Base-by-base conservation (phyloP, 2,797 vertebrate genomes). In the Merluccius polli region DNA sequence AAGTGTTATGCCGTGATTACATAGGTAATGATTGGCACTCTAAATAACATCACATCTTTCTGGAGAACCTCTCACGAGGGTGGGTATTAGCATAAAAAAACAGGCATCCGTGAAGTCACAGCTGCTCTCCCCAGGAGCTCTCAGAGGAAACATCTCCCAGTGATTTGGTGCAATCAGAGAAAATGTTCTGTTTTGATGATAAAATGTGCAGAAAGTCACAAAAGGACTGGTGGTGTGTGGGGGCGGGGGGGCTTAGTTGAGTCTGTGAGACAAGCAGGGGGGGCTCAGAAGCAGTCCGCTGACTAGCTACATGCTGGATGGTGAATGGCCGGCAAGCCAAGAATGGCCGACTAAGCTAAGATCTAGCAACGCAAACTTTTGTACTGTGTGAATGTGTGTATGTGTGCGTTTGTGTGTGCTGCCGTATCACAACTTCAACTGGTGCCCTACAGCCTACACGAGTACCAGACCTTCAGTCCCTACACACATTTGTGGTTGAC, bases 1-100 rank as follows among this genome's bases (percentile, higher is more conserved):
- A 86, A 80, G 63, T 79, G 78, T 83, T 78, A 85, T 78, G 80
- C 80, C 0, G 31, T 89, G 89, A 93, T 92, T 90, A 89, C 73
- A 83, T 87, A 87, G 92, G 90, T 85, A 89, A 89, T 94, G 93
- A 95, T 92, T 94, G 94, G 87, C 93, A 93, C 90, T 73, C 86
- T 84, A 84, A 93, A 94, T 91, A 89, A 84, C 89, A 82, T 89
- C 86, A 88, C 84, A 18, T 31, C 88, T 91, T 91, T 90, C 79
- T 89, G 82, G 82, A 91, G 92, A 92, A 93, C 89, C 87, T 92
- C 91, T 93, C 82, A 86, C 89, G 91, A 92, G 88, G 83, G 89
- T 89, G 87, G 84, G 76, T 80, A 94, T 94, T 93, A 89, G 92
- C 93, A 95, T 94, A 94, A 92, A 90, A 29, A 88, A 86, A 86